Evolutionary conservation across 1,140 invertebrate species (phyloP).

Genomic region (Ridgeia piscesae): DNA sequence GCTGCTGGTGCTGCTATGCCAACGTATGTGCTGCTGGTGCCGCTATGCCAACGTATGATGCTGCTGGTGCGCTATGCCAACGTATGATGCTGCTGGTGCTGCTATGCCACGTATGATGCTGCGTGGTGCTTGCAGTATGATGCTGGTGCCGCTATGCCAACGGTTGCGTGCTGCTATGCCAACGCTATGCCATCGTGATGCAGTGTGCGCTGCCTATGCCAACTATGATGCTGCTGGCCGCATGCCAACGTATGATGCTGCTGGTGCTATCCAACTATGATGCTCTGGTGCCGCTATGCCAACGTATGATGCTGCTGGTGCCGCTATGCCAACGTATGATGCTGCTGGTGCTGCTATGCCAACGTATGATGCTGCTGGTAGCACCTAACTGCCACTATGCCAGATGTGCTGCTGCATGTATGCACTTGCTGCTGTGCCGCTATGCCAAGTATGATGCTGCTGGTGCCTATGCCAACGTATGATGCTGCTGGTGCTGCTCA

Average conservation of each 20-base stretch:
- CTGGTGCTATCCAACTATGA: not conserved
- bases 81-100: not conserved
- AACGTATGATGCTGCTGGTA: not conserved
- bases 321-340: not conserved
- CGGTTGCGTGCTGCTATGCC: not conserved
- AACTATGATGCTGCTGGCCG: not conserved
- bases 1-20: no score
- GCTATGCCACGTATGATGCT: not conserved
- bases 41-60: not conserved
- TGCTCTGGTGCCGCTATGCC: no score
- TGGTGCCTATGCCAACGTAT: not conserved
- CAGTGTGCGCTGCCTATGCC: not conserved
- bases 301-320: no score
- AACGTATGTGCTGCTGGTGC: no score
- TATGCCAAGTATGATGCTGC: not conserved
- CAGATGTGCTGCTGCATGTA: not conserved
- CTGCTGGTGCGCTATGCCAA: not conserved
- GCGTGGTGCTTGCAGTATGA: no score
- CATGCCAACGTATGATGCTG: not conserved
- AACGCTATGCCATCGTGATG: not conserved
- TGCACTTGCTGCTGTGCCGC: not conserved
- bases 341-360: not conserved
- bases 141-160: not conserved
- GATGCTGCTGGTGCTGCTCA: not conserved
- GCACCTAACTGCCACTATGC: no score